phyloP scores from a whole-genome alignment of 1,140 invertebrate genomes.

The Drosophila nigrodunni region DNA sequence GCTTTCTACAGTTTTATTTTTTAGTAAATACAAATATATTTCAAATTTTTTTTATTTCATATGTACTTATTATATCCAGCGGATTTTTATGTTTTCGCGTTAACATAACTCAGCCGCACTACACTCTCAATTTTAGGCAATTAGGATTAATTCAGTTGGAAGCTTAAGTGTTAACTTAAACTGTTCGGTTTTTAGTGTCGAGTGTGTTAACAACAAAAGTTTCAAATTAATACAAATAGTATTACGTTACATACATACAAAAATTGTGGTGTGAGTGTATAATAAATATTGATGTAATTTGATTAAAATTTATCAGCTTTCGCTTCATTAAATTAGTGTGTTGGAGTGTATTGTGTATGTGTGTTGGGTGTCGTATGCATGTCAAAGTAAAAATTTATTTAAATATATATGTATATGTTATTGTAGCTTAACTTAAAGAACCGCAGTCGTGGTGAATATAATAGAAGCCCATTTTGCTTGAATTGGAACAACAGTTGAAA shows the following conservation, averaged over 20 bases:
- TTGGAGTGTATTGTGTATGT: constrained; percentile 24
- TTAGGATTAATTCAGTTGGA: constrained; percentile 34
- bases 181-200: constrained; percentile 15
- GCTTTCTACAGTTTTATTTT: constrained; percentile 49
- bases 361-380: constrained; percentile 41
- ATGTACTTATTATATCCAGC: constrained; percentile 61
- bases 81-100: constrained; percentile 76
- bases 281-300: constrained; percentile 64
- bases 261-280: constrained; percentile 19
- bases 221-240: constrained; percentile 49
- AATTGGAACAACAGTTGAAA: constrained; percentile 33
- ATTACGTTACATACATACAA: constrained; percentile 57
- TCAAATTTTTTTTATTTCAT: constrained; percentile 53
- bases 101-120: constrained; percentile 76
- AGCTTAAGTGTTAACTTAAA: constrained; percentile 50
- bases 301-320: constrained; percentile 61
- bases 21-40: constrained; percentile 81
- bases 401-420: constrained; percentile 40
- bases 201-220: constrained; percentile 30
- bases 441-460: constrained; percentile 63
- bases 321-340: constrained; percentile 37
- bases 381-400: constrained; percentile 34
- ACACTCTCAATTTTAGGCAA: constrained; percentile 41
- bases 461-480: constrained; percentile 42
- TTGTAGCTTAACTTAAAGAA: constrained; percentile 70